A percentile compares a stretch with the other conserved stretches of the same genome.
Evolutionary conservation across 2,888 invertebrate genomes (phyloP).

Genomic region (Philaethria dido): DNA sequence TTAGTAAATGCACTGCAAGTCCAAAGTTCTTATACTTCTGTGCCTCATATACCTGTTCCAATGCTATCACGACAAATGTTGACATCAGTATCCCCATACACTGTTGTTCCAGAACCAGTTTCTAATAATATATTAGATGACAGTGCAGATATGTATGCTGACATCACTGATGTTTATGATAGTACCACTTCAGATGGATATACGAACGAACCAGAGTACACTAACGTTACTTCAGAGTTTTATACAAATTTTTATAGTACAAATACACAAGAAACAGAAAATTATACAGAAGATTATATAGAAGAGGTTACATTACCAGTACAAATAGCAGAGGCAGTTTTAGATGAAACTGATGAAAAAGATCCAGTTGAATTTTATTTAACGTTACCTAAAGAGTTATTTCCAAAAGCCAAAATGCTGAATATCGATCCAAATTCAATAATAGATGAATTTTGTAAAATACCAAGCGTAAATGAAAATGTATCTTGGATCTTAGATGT

Average conservation of each 20-base stretch:
- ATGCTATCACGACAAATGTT: slow-evolving; percentile 44
- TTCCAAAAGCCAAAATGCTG: slow-evolving; percentile 60
- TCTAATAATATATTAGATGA: slow-evolving; percentile 33
- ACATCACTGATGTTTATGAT: too few relatives aligned
- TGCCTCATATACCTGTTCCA: slow-evolving; percentile 45
- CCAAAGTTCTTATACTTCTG: slow-evolving; percentile 40
- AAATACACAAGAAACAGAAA: slow-evolving; percentile 25
- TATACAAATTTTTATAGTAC: slow-evolving; percentile 27
- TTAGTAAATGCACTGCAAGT: slow-evolving; percentile 42
- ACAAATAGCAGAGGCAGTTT: slow-evolving; percentile 6
- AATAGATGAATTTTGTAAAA: slow-evolving; percentile 66
- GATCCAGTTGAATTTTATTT: slow-evolving; percentile 32
- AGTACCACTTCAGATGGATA: background rate
- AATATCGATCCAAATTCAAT: slow-evolving; percentile 63
- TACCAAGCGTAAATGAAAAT: slow-evolving; percentile 52
- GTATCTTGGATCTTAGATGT: slow-evolving; percentile 66
- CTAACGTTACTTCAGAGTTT: slow-evolving; percentile 23
- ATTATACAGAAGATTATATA: slow-evolving; percentile 24
- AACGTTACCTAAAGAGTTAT: slow-evolving; percentile 59
- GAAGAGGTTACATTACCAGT: slow-evolving; percentile 24
- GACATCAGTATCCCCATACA: slow-evolving; percentile 47
- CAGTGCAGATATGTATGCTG: background rate
- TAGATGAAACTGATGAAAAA: slow-evolving; percentile 19
- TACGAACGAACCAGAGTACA: slow-evolving; percentile 17
- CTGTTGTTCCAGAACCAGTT: slow-evolving; percentile 35